Evolutionary conservation across 2,888 invertebrate genomes (phyloP).

Genomic region (Amblyjoppa fuscipennis): DNA sequence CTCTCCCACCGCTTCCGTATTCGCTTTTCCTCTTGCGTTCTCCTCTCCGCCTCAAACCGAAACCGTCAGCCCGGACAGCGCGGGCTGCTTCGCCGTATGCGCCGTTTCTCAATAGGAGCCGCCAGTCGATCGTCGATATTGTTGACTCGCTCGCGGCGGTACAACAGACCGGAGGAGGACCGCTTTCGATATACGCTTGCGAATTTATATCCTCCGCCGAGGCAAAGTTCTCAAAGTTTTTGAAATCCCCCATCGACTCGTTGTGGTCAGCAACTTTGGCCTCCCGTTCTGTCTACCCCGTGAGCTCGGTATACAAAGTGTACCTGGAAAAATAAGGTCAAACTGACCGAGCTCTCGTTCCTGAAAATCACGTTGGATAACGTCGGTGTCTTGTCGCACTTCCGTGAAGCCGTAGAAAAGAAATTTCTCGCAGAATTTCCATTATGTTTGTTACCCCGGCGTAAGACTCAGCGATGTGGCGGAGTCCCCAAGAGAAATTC

Average conservation of each 20-base stretch:
- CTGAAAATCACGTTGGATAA: not conserved
- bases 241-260: not conserved
- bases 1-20: slow-evolving; percentile 2
- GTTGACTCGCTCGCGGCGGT: slow-evolving; percentile 27
- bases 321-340: not conserved
- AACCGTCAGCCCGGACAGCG: slow-evolving; percentile 20
- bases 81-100: slow-evolving; percentile 9
- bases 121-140: slow-evolving; percentile 35
- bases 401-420: slow-evolving; percentile 10
- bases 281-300: not conserved
- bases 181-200: not conserved
- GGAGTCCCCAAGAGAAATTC: slow-evolving; percentile 60
- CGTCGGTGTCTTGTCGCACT: slow-evolving; percentile 20
- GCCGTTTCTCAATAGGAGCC: slow-evolving; percentile 25
- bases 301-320: not conserved
- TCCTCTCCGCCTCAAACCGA: not conserved
- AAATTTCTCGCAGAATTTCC: slow-evolving; percentile 57
- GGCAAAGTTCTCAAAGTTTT: not conserved
- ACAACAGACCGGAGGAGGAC: slow-evolving; percentile 14
- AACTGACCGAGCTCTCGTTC: not conserved
- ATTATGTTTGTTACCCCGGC: slow-evolving; percentile 39
- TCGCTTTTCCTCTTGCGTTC: slow-evolving; percentile 21
- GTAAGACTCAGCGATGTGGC: not conserved
- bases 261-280: not conserved
- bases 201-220: not conserved